phyloP scores from a whole-genome alignment of 2,797 vertebrate genomes.

The Cetoscarus ocellatus region DNA sequence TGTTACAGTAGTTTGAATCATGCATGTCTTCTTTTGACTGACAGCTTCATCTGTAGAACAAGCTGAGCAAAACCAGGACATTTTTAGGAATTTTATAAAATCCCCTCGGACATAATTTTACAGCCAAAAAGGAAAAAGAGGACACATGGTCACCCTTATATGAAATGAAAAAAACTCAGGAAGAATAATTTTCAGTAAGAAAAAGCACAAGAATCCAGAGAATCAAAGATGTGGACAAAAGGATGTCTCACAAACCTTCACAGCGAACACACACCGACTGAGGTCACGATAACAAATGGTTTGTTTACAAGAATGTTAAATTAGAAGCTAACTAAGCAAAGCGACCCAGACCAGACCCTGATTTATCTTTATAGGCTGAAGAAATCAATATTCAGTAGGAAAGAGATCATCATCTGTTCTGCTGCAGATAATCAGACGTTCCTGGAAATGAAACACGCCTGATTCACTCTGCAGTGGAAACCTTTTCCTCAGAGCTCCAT shows the following conservation, averaged over 20 bases:
- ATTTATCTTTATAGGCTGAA: constrained; percentile 17
- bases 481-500: neutral
- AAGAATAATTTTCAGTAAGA: no score
- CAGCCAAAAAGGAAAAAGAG: no score
- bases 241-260: no score
- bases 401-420: constrained; percentile 16
- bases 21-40: no score
- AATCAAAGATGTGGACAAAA: neutral
- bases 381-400: constrained; percentile 34
- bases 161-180: no score
- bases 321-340: constrained; percentile 7
- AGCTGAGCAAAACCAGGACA: no score
- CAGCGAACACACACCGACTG: neutral
- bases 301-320: constrained; percentile 23
- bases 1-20: no score
- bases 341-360: neutral
- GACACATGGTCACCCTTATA: no score
- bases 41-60: no score
- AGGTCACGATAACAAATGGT: neutral
- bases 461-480: neutral
- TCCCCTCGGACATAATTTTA: no score
- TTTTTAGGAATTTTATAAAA: no score
- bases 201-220: neutral
- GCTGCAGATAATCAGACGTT: constrained; percentile 32
- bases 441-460: constrained; percentile 16